Evolutionary conservation across 2,888 invertebrate genomes (phyloP).

Genomic region (Acleris emargana): DNA sequence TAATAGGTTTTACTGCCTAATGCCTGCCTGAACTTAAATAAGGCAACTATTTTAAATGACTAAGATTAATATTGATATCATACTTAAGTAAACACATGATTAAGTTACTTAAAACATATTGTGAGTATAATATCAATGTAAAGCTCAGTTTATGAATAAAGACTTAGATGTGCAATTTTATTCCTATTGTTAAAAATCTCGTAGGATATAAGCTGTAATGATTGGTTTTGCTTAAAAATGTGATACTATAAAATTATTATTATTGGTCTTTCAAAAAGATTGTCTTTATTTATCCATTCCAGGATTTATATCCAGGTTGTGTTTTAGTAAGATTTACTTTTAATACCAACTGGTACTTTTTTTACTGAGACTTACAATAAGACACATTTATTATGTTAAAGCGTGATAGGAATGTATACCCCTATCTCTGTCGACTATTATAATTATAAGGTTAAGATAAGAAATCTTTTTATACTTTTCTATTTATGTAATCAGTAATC

Average conservation of each 20-base stretch:
- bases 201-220: conserved; percentile 20
- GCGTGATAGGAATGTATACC: no score
- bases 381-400: no score
- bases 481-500: conserved; percentile 39
- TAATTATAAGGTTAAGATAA: conserved; percentile 15
- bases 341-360: neutral
- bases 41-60: neutral
- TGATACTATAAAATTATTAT: conserved; percentile 57
- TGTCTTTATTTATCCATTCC: conserved; percentile 63
- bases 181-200: conserved; percentile 19
- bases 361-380: neutral
- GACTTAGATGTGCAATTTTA: conserved; percentile 21
- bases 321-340: conserved; percentile 41
- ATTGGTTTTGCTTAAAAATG: conserved; percentile 46
- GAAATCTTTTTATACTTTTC: conserved; percentile 49
- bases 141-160: neutral
- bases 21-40: no score
- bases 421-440: neutral
- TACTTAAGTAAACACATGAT: no score
- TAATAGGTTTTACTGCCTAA: neutral
- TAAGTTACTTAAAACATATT: no score
- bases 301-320: conserved; percentile 62
- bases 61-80: no score
- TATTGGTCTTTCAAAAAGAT: conserved; percentile 62
- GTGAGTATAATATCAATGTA: no score